phyloP scores from a whole-genome alignment of 1,140 invertebrate genomes.

The Nasonia longicornis region DNA sequence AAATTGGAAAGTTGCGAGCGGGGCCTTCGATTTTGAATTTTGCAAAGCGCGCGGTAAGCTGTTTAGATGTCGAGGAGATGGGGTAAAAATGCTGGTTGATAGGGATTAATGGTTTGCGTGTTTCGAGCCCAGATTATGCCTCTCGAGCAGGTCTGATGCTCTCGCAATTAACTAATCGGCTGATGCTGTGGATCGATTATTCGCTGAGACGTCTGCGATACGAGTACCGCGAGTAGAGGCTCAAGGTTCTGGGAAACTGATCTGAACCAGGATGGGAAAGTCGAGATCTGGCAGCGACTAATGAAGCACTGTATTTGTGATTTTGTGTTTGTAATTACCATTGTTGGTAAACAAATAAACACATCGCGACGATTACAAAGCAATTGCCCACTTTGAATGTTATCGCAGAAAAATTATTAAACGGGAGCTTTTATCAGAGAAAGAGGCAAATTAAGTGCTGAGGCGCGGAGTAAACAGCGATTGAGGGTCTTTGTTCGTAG shows the following conservation, averaged over 20 bases:
- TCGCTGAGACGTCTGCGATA: background rate
- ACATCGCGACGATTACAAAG: no score
- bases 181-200: background rate
- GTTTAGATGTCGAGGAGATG: no score
- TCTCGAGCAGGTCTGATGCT: no score
- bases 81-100: no score
- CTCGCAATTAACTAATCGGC: background rate
- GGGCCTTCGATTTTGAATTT: background rate
- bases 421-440: background rate
- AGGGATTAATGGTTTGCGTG: no score
- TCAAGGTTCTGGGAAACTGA: background rate
- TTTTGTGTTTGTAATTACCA: no score
- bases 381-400: no score
- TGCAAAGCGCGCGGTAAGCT: no score
- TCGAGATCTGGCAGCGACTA: no score
- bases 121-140: no score
- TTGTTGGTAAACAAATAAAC: no score
- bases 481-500: constrained; percentile 14
- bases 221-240: background rate
- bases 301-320: no score
- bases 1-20: background rate
- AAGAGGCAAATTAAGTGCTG: background rate
- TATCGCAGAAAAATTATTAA: background rate
- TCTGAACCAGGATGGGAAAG: background rate
- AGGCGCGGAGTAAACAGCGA: constrained; percentile 2